Evolutionary conservation across 1,140 invertebrate genomes (phyloP).

Genomic region (Trichonephila clavipes): DNA sequence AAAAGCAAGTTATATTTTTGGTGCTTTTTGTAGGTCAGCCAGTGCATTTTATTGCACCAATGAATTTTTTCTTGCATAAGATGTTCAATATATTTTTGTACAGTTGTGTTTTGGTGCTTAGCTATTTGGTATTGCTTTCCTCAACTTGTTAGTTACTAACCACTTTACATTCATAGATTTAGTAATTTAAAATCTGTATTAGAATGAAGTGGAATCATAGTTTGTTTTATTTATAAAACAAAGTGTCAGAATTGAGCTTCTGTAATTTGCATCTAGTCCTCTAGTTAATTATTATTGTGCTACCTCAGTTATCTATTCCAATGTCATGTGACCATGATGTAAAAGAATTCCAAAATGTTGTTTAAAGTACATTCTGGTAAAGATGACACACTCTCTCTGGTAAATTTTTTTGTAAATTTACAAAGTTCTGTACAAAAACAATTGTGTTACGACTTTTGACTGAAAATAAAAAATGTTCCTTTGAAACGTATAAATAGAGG

Average conservation of each 20-base stretch:
- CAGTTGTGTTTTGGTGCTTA: constrained; percentile 34
- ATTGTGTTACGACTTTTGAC: too few relatives aligned
- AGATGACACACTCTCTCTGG: too few relatives aligned
- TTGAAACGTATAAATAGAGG: too few relatives aligned
- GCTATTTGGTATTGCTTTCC: not conserved
- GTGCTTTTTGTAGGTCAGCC: not conserved
- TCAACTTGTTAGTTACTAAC: not conserved
- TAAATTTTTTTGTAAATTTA: too few relatives aligned
- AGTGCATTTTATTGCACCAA: not conserved
- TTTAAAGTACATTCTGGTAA: too few relatives aligned
- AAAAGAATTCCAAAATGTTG: too few relatives aligned
- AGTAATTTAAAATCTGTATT: not conserved
- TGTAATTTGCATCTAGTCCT: constrained; percentile 19
- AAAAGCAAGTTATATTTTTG: not conserved
- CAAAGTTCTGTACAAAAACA: too few relatives aligned
- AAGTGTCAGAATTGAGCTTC: not conserved
- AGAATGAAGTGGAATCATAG: constrained; percentile 3
- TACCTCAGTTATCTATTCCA: not conserved
- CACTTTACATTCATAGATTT: not conserved
- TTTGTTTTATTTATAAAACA: not conserved
- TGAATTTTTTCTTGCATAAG: not conserved
- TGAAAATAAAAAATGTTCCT: too few relatives aligned
- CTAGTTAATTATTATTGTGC: not conserved
- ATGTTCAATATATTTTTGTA: constrained; percentile 27
- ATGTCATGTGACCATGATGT: not conserved